Evolutionary conservation across 2,113 vertebrate genomes (phyloP).

Genomic region (Sminthopsis crassicaudata): DNA sequence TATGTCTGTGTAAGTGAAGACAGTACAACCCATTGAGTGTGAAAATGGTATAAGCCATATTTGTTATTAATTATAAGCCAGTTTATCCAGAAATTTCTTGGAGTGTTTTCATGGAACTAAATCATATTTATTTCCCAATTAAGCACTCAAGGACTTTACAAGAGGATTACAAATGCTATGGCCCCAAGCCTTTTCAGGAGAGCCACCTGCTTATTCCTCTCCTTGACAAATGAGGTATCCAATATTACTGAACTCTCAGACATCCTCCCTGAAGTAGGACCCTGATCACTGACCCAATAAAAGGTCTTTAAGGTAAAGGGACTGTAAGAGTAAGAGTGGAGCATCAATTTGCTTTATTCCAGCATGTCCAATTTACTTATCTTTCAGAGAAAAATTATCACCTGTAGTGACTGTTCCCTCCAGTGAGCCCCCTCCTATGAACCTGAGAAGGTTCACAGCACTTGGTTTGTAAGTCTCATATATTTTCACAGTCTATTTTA

Average conservation of each 20-base stretch:
- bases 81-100: slow-evolving; percentile 54
- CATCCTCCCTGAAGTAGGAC: background rate
- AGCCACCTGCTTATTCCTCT: background rate
- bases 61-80: slow-evolving; percentile 60
- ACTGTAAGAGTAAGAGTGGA: background rate
- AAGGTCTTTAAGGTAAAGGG: background rate
- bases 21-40: background rate
- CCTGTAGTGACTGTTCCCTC: background rate
- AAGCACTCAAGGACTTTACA: slow-evolving; percentile 15
- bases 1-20: background rate
- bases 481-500: background rate
- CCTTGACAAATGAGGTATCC: background rate
- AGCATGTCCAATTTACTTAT: background rate
- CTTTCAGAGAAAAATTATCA: background rate
- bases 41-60: slow-evolving; percentile 65
- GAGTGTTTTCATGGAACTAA: slow-evolving; percentile 51
- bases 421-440: background rate
- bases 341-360: background rate
- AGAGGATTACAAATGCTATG: background rate
- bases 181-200: background rate
- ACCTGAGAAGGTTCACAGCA: background rate
- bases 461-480: background rate
- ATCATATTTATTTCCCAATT: slow-evolving; percentile 41
- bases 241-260: background rate
- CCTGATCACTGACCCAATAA: background rate